These are phyloP conservation scores for Phoenicopterus ruber DNA, from an alignment of 2,113 vertebrate genomes.

Conservation along the genomic window DNA sequence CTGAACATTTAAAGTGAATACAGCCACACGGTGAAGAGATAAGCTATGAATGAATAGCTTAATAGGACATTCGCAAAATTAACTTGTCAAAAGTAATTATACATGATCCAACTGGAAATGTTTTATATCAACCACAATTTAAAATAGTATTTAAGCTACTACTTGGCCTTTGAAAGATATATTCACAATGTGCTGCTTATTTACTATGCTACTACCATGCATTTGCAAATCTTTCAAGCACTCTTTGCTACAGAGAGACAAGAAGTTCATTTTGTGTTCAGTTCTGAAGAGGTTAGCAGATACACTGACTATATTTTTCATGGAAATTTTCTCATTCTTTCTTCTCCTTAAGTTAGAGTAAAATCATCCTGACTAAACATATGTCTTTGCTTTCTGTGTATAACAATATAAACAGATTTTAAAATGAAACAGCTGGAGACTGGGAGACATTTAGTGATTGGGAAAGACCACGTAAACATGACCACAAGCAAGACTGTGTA, in stretches of 20 bases:
- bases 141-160: slow-evolving; percentile 15
- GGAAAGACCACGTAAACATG: not conserved
- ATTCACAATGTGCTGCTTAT: not conserved
- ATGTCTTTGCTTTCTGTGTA: not conserved
- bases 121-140: not conserved
- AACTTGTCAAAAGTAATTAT: slow-evolving; percentile 52
- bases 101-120: slow-evolving; percentile 14
- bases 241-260: not conserved
- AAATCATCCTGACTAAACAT: not conserved
- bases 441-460: not conserved
- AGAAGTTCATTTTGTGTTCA: not conserved
- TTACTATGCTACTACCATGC: not conserved
- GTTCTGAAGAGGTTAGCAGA: not conserved
- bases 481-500: not conserved
- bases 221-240: not conserved
- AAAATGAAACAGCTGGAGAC: not conserved
- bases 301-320: not conserved
- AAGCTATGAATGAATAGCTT: slow-evolving; percentile 41
- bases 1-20: slow-evolving; percentile 41
- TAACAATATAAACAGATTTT: not conserved
- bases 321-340: not conserved
- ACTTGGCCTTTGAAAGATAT: slow-evolving; percentile 5
- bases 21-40: slow-evolving; percentile 56
- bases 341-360: not conserved
- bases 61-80: slow-evolving; percentile 53